These are phyloP conservation scores for Caenorhabditis sinica DNA, from an alignment of 2,888 invertebrate genomes.

Conservation along the genomic window DNA sequence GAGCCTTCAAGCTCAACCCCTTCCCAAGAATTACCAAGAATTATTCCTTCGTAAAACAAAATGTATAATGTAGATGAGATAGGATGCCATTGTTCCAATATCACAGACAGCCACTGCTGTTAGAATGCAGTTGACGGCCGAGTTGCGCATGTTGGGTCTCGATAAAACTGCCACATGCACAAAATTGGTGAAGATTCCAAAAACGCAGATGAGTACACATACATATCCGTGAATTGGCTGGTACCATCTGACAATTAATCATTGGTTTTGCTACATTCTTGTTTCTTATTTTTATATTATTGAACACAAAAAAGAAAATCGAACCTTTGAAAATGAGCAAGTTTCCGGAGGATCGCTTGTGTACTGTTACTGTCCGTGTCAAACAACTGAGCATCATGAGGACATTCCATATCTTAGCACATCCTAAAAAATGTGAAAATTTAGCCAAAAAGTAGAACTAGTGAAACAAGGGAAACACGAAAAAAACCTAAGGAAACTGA, in stretches of 20 bases:
- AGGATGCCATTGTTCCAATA: conserved; percentile 80
- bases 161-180: conserved; percentile 81
- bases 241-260: conserved; percentile 74
- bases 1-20: not conserved
- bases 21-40: conserved; percentile 63
- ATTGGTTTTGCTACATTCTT: conserved; percentile 17
- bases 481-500: conserved; percentile 9
- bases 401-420: conserved; percentile 75
- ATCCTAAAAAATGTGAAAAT: conserved; percentile 19
- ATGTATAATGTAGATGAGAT: conserved; percentile 81
- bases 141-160: conserved; percentile 75
- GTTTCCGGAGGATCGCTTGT: conserved; percentile 66
- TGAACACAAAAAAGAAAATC: conserved; percentile 14
- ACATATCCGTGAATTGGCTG: conserved; percentile 81
- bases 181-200: conserved; percentile 81
- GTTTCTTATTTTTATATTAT: conserved; percentile 11
- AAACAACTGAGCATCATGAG: conserved; percentile 78
- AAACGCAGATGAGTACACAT: conserved; percentile 81
- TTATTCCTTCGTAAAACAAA: conserved; percentile 75
- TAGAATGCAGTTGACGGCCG: conserved; percentile 79
- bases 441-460: not conserved
- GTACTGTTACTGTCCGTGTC: conserved; percentile 77
- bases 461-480: conserved; percentile 18
- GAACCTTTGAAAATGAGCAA: conserved; percentile 76
- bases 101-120: conserved; percentile 82